Evolutionary conservation across 2,888 invertebrate genomes (phyloP), one percentile per base, ranked within the genome.

Genomic region (Neria commutata): DNA sequence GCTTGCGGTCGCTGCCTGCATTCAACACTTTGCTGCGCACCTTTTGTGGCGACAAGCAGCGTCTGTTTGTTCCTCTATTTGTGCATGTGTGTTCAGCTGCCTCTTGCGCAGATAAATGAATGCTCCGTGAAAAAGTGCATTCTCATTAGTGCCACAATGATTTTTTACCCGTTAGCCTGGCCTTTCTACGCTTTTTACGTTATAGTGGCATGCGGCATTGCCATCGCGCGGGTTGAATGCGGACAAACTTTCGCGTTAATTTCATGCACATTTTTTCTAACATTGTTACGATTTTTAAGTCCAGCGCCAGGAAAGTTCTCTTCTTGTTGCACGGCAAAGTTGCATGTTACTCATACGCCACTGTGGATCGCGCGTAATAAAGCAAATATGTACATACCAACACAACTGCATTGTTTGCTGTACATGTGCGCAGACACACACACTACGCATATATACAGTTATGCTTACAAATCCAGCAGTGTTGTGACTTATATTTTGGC

Each of bases 61-160:
- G n/a, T n/a, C n/a, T n/a, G n/a, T n/a, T n/a, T n/a, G n/a, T n/a
- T n/a, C n/a, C n/a, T n/a, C n/a, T n/a, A n/a, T n/a, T n/a, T n/a
- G n/a, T n/a, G n/a, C n/a, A 29, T 26, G 48, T 52, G 10, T n/a
- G 17, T n/a, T n/a, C n/a, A n/a, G n/a, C 42, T 33, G 46, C 34
- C 33, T 25, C 37, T 55, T 55, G 33, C 48, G 24, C 48, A 45
- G 47, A 53, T 53, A 34, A 60, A 56, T 37, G 56, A 55, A 54
- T 60, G 53, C 19, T 19, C 26, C 47, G 47, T 25, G n/a, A 21
- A 62, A 62, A 54, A 46, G 19, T 33, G 17, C 42, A 58, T 56
- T 60, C 49, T 60, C 56, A 58, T 60, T 61, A 60, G 56, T 54
- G 56, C 26, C 56, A n/a, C n/a, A n/a, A 52, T 33, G 53, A 26